Conservation (phyloP, 1,140 invertebrate genomes). For the Atta texana region DNA sequence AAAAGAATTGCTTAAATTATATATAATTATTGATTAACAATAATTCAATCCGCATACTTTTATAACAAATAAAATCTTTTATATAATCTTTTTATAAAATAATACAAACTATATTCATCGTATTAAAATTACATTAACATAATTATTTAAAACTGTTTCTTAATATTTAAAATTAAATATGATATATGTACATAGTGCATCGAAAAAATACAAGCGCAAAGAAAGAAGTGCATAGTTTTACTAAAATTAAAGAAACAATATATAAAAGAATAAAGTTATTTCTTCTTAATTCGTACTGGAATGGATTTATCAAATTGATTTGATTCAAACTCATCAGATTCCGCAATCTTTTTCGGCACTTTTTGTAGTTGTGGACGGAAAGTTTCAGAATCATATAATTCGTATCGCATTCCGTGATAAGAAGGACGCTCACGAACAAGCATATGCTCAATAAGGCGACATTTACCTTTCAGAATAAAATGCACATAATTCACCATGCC, state of each 20-base stretch:
- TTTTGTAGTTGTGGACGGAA: neutral
- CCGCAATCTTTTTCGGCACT: neutral
- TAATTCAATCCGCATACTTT: neutral
- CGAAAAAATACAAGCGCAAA: neutral
- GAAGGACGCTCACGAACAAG: slow-evolving; percentile 83
- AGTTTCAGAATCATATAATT: slow-evolving; percentile 83
- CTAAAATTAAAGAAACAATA: neutral
- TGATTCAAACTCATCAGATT: neutral
- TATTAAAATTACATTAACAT: neutral
- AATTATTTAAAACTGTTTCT: neutral
- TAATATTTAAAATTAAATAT: neutral
- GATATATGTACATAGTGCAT: neutral
- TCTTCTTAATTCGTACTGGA: slow-evolving; percentile 4
- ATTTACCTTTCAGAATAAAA: slow-evolving; percentile 88
- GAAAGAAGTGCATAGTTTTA: neutral
- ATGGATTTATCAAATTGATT: neutral
- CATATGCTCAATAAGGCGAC: slow-evolving; percentile 88
- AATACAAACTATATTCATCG: neutral
- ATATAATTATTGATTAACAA: neutral
- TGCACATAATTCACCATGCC: slow-evolving; percentile 89
- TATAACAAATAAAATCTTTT: slow-evolving; percentile 3
- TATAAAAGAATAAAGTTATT: neutral
- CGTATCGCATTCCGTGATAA: slow-evolving; percentile 83
- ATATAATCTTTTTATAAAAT: neutral
- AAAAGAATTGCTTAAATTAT: neutral